Conservation (phyloP, 2,888 invertebrate species). For the Candidula unifasciata region DNA sequence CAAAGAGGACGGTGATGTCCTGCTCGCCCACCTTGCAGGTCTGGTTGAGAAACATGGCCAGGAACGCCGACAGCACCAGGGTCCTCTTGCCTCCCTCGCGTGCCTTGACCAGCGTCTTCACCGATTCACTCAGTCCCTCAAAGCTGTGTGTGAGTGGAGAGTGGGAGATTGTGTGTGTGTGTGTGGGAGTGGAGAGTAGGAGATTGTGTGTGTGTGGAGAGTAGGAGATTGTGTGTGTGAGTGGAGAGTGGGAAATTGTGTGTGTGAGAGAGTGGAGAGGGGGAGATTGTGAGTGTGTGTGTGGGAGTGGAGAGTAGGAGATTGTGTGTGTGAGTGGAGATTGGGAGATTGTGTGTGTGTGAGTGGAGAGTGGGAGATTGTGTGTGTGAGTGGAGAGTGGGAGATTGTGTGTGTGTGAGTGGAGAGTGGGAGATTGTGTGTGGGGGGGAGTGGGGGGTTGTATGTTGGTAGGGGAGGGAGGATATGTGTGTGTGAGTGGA, state of each 20-base stretch:
- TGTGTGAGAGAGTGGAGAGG: neutral
- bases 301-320: neutral
- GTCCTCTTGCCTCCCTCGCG: conserved; percentile 47
- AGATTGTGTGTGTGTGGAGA: neutral
- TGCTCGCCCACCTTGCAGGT: conserved; percentile 75
- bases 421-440: neutral
- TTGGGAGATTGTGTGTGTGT: neutral
- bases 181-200: neutral
- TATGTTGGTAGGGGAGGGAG: neutral
- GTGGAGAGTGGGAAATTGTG: neutral
- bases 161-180: neutral
- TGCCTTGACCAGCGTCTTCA: conserved; percentile 39
- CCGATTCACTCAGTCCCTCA: conserved; percentile 44
- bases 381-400: neutral
- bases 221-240: neutral
- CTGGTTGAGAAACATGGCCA: conserved; percentile 56
- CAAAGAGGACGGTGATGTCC: conserved; percentile 75
- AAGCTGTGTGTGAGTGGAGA: conserved; percentile 26
- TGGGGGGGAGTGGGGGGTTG: neutral
- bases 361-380: neutral
- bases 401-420: conserved; percentile 2
- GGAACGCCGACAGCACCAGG: conserved; percentile 49
- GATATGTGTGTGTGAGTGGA: neutral
- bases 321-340: neutral
- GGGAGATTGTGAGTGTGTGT: neutral